Conservation (phyloP, 1,140 invertebrate species). For the Manduca sexta region DNA sequence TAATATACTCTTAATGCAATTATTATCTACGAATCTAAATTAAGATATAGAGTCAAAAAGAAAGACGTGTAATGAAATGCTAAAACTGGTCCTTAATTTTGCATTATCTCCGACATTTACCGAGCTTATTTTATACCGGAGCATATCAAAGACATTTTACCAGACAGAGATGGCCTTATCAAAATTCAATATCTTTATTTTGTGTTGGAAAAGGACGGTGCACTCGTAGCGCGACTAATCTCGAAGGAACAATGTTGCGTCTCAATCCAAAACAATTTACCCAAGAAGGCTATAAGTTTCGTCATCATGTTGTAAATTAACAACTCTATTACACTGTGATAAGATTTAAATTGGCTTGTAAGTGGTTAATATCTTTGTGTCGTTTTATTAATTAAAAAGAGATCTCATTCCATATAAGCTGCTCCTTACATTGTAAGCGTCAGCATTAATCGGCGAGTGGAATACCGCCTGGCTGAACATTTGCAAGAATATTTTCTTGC, state of each 20-base stretch:
- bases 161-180: slow-evolving; percentile 55
- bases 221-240: slow-evolving; percentile 50
- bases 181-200: slow-evolving; percentile 69
- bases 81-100: slow-evolving; percentile 16
- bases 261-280: slow-evolving; percentile 44
- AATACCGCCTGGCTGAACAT: slow-evolving; percentile 23
- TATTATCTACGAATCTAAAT: neutral
- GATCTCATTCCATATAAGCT: slow-evolving; percentile 25
- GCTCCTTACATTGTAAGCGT: slow-evolving; percentile 39
- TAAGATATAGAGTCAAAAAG: slow-evolving; percentile 2
- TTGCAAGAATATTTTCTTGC: slow-evolving; percentile 17
- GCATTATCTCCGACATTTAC: slow-evolving; percentile 32
- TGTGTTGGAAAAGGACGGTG: slow-evolving; percentile 58
- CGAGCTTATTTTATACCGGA: slow-evolving; percentile 35
- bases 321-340: slow-evolving; percentile 4
- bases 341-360: slow-evolving; percentile 12
- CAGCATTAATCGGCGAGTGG: slow-evolving; percentile 19
- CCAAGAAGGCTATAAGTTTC: slow-evolving; percentile 24
- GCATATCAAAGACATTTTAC: slow-evolving; percentile 29
- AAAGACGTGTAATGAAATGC: slow-evolving; percentile 4
- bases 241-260: slow-evolving; percentile 59
- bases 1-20: neutral
- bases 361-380: slow-evolving; percentile 5
- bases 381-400: slow-evolving; percentile 5
- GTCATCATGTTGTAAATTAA: slow-evolving; percentile 4